Base-by-base conservation (phyloP, 2,888 invertebrate genomes). In the Cacoxenus indagator region DNA sequence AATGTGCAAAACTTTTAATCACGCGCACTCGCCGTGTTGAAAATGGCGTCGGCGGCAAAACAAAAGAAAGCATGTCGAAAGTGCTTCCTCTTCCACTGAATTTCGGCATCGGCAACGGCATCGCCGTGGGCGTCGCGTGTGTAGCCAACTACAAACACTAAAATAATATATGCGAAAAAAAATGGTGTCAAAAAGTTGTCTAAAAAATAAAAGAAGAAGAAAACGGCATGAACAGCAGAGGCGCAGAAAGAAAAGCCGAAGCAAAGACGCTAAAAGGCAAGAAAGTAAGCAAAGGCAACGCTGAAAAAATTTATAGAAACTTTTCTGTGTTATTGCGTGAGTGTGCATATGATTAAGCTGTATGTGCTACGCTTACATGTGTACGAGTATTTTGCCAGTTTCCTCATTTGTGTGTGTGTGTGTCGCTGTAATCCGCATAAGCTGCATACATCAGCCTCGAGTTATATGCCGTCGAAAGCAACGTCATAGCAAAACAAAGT, bases 1-100 rank as follows among this genome's bases (percentile, higher is more conserved):
- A 81, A 81, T 81, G 82, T 73, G 61, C 68, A 57, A 82, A 81
- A 81, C 73, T 83, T 81, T 77, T 81, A 83, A 81, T 83, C 81
- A 81, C 82, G 83, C 81, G 77, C 75, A 80, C 80, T 74, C 70
- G 75, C 74, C 75, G 1, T 22, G 55, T 55, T 22, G 19, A 17
- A 17, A 14, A 26, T 14, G 75, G 72, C 75, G 26, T 26, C 26
- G 22, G 8, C 26, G 26, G 22, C n/a, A 24, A 9, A 8, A 55
- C 6, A 3, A 55, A 6, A 11, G 6, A 55, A 26, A 55, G 55
- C 22, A 9, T 29, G 29, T 29, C 11, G 74, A 75, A 71, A 69
- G 65, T 24, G n/a, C n/a, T n/a, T n/a, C n/a, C n/a, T n/a, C n/a
- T n/a, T n/a, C n/a, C n/a, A n/a, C n/a, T n/a, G n/a, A n/a, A n/a